Percentiles rank a stretch among this genome's conserved stretches.
These are phyloP conservation scores for Etheostoma perlongum DNA, from an alignment of 2,797 vertebrate genomes.

Conservation along the genomic window DNA sequence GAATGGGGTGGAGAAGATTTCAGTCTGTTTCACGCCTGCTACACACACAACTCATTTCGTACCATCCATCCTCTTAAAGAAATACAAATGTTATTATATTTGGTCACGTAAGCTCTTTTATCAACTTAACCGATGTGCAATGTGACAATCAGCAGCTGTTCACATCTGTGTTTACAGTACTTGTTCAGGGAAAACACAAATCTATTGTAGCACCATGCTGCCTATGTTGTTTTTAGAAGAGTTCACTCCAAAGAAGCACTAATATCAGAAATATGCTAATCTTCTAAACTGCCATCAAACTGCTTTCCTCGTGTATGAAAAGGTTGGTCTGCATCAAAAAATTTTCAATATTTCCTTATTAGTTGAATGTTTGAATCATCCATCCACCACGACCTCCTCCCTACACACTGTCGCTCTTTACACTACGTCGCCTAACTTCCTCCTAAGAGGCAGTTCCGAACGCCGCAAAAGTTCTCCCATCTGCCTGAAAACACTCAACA, in stretches of 20 bases:
- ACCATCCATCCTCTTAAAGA: slow-evolving; percentile 7
- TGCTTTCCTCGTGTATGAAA: background rate
- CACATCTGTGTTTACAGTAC: slow-evolving; percentile 6
- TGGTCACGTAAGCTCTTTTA: slow-evolving; percentile 18
- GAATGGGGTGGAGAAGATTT: slow-evolving; percentile 47
- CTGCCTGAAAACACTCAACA: background rate
- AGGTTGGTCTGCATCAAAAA: background rate
- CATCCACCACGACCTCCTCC: too few relatives aligned
- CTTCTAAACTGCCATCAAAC: background rate
- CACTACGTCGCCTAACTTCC: too few relatives aligned
- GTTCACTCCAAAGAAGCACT: background rate
- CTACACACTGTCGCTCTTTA: too few relatives aligned
- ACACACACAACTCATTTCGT: slow-evolving; percentile 27
- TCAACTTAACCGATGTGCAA: background rate
- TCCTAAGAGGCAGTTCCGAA: too few relatives aligned
- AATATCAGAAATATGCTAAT: background rate
- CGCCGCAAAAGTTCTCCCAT: background rate
- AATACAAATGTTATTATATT: slow-evolving; percentile 35
- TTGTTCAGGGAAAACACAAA: background rate
- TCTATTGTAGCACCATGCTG: background rate
- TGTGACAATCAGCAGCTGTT: slow-evolving; percentile 3
- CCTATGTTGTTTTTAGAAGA: background rate
- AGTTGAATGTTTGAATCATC: too few relatives aligned
- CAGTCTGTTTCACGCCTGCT: slow-evolving; percentile 43
- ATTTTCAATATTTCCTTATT: background rate